These are phyloP conservation scores for Pipistrellus pygmaeus DNA, from an alignment of 2,797 vertebrate genomes.

Conservation along the genomic window DNA sequence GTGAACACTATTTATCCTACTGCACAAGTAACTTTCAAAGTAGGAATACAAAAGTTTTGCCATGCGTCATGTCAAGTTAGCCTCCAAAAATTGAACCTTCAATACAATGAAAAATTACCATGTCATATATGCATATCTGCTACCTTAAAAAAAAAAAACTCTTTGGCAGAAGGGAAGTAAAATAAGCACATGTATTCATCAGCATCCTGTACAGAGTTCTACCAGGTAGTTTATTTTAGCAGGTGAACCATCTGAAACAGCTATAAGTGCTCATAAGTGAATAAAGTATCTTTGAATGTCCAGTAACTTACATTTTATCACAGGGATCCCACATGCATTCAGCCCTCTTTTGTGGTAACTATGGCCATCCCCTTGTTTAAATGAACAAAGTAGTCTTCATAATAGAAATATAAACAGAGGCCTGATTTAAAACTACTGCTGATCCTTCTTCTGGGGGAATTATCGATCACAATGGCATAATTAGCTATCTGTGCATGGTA, in stretches of 20 bases:
- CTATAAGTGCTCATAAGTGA: neutral
- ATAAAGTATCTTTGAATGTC: slow-evolving; percentile 28
- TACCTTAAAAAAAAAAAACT: neutral
- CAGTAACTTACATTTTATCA: neutral
- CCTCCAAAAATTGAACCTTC: slow-evolving; percentile 25
- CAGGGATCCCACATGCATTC: neutral
- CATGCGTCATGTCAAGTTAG: slow-evolving; percentile 13
- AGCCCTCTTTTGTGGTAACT: neutral
- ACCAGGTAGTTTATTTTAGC: slow-evolving; percentile 12
- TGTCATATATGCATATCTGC: neutral
- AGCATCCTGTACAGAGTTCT: neutral
- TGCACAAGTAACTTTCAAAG: neutral
- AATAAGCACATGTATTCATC: neutral
- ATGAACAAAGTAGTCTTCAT: neutral
- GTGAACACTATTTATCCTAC: neutral
- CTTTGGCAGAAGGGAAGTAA: neutral
- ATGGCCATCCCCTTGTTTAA: neutral
- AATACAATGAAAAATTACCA: neutral
- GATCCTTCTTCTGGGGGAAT: neutral
- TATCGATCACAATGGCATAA: neutral
- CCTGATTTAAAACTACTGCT: neutral
- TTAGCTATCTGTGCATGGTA: neutral
- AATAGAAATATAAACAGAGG: neutral
- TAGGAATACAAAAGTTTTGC: neutral
- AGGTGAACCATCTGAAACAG: neutral